Base-by-base conservation (phyloP, 1,140 invertebrate species). In the Eupeodes corollae region DNA sequence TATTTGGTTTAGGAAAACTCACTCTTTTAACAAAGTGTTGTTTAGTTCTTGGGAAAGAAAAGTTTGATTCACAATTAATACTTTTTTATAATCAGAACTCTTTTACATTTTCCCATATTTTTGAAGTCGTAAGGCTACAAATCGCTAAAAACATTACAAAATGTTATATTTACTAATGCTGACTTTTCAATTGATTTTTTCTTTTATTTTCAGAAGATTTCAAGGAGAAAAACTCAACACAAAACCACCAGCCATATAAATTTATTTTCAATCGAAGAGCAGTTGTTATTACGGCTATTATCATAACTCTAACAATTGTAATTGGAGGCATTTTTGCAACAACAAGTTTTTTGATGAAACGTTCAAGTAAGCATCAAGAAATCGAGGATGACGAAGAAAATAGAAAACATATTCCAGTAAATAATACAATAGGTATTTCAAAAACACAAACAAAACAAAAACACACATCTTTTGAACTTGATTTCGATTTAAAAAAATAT, bases 331-430 rank as follows among this genome's bases (percentile, higher is more conserved):
- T 56, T 19, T 19, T 61, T 52, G 57, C 53, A 33, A 51, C 52
- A 9, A 58, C 56, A 33, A 56, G 56, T 16, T 61, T 8, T 61
- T 62, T 51, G 57, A 53, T 35, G 53, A 49, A 54, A 52, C 48
- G 14, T 15, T 61, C 61, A 65, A 65, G 63, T 66, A 66, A 66
- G 63, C 42, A 13, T 21, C 31, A 13, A 39, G 21, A 48, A 42
- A 40, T 60, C 45, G 59, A 55, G 47, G 66, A 68, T 55, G 61
- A 56, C 52, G 66, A 68, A 47, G 67, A 68, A 54, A 59, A 56
- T 45, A 56, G 62, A 57, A 56, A 50, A 58, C 67, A 61, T 63
- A 67, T 63, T 59, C 63, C 67, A 62, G 66, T 69, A 61, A 63
- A 67, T 64, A 63, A 62, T 58, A 63, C 60, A 55, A 67, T 68